Evolutionary conservation across 2,888 invertebrate species (phyloP), one percentile per base, ranked within the genome.

Genomic region (Lepeophtheirus nordmannii): DNA sequence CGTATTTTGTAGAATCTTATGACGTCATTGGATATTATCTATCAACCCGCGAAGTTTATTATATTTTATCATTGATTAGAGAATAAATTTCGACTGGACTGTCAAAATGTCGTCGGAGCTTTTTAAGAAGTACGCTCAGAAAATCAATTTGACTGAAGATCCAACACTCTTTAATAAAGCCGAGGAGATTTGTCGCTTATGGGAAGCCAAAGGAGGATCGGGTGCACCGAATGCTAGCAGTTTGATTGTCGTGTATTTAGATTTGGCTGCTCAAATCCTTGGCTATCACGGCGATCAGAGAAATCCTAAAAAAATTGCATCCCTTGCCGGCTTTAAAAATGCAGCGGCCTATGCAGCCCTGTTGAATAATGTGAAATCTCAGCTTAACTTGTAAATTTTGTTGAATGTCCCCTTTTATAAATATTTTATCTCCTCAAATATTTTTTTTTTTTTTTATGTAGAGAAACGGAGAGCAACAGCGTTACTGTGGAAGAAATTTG

Each of bases 201-300:
- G 53, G 53, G 53, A 46, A 17, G 17, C 53, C n/a, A 46, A 46
- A 46, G 53, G 53, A 17, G 53, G 53, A 46, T n/a, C 5, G 1
- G 53, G 53, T 14, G 53, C n/a, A n/a, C 53, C 53, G n/a, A 46
- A 46, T 8, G 17, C n/a, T 3, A n/a, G n/a, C 8, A 46, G 53
- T 17, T 17, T 46, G n/a, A 46, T 46, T 14, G 17, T 46, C 8
- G 17, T 46, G 5, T 46, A 46, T 46, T 46, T 46, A 17, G 53
- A 46, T 46, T 17, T 46, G n/a, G 14, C 53, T n/a, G 53, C 53
- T 46, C 53, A 46, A 46, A 46, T 46, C 53, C 53, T 46, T 14
- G 53, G 17, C 1, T 17, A n/a, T n/a, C 53, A 46, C 53, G 53
- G 53, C 5, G 53, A 46, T 46, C 53, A 46, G 53, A 46, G 53